These are phyloP conservation scores for Bujurquina vittata DNA, from an alignment of 2,113 vertebrate species.

Conservation along the genomic window DNA sequence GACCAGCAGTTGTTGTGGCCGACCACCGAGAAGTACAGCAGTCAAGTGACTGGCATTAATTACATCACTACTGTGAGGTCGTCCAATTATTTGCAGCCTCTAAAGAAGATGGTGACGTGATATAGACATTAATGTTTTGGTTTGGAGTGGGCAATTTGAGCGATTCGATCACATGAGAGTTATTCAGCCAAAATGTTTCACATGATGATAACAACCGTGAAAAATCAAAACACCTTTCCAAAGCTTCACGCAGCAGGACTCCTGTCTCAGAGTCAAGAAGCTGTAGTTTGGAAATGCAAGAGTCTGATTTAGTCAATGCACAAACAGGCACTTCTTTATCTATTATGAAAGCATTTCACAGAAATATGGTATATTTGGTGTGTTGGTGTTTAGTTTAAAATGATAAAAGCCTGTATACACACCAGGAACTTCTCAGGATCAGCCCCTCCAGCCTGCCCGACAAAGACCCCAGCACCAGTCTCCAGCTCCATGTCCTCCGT, in stretches of 20 bases:
- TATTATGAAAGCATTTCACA: background rate
- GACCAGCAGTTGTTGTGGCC: conserved; percentile 46
- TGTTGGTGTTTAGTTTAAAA: background rate
- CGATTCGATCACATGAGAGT: conserved; percentile 64
- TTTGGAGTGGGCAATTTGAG: conserved; percentile 57
- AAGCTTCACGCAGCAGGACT: background rate
- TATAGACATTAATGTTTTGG: conserved; percentile 41
- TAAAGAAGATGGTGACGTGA: background rate
- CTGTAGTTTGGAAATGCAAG: background rate
- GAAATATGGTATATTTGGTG: background rate
- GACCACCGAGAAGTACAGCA: conserved; percentile 33
- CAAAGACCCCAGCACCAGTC: conserved; percentile 85
- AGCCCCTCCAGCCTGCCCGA: conserved; percentile 90
- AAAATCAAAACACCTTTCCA: conserved; percentile 30
- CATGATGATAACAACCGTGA: background rate
- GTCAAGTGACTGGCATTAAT: conserved; percentile 51
- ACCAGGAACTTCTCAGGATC: conserved; percentile 92
- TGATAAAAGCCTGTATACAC: conserved; percentile 23
- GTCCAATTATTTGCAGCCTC: conserved; percentile 52
- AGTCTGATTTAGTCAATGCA: background rate
- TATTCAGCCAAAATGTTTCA: conserved; percentile 53
- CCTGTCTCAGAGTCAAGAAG: background rate
- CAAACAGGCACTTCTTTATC: background rate
- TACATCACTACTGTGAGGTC: conserved; percentile 40
- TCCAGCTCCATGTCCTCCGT: conserved; percentile 87